Evolutionary conservation across 2,888 invertebrate genomes (phyloP).

Genomic region (Ophraella communa): DNA sequence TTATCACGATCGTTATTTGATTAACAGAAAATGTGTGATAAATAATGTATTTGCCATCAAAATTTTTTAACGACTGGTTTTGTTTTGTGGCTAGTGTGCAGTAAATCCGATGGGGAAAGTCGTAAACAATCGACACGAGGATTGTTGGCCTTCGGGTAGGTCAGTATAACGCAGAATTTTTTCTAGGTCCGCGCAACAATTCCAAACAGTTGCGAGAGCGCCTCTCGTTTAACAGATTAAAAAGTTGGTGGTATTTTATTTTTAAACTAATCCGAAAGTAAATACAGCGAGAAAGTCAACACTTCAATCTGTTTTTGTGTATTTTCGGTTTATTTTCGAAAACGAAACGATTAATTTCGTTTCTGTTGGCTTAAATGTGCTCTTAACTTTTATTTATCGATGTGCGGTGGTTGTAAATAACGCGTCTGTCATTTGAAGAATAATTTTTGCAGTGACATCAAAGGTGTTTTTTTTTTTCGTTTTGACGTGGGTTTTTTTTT

Average conservation of each 20-base stretch:
- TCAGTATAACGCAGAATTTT: slow-evolving; percentile 30
- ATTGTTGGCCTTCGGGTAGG: slow-evolving; percentile 33
- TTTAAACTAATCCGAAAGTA: slow-evolving; percentile 8
- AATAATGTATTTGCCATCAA: slow-evolving; percentile 9
- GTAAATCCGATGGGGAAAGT: slow-evolving; percentile 14
- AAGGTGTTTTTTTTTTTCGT: slow-evolving; percentile 3
- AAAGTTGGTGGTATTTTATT: slow-evolving; percentile 10
- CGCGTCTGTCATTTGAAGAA: slow-evolving; percentile 8
- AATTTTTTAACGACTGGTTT: slow-evolving; percentile 15
- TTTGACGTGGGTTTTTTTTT: background rate
- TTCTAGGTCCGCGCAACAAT: slow-evolving; percentile 9
- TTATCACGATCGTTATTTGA: too few relatives aligned
- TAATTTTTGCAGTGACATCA: slow-evolving; percentile 22
- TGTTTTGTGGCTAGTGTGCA: slow-evolving; percentile 16
- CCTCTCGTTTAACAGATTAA: slow-evolving; percentile 9
- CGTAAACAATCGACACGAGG: slow-evolving; percentile 31
- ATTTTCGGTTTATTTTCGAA: slow-evolving; percentile 23
- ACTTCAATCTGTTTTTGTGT: slow-evolving; percentile 22
- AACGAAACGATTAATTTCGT: slow-evolving; percentile 21
- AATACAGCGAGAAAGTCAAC: slow-evolving; percentile 13
- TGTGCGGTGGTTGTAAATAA: slow-evolving; percentile 19
- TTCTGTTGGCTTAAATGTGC: slow-evolving; percentile 25
- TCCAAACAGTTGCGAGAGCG: background rate
- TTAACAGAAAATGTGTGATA: too few relatives aligned
- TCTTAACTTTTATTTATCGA: slow-evolving; percentile 28